A percentile compares a stretch with the other conserved stretches of the same genome.
phyloP scores from a whole-genome alignment of 2,797 vertebrate species.

The Sebastes taczanowskii region DNA sequence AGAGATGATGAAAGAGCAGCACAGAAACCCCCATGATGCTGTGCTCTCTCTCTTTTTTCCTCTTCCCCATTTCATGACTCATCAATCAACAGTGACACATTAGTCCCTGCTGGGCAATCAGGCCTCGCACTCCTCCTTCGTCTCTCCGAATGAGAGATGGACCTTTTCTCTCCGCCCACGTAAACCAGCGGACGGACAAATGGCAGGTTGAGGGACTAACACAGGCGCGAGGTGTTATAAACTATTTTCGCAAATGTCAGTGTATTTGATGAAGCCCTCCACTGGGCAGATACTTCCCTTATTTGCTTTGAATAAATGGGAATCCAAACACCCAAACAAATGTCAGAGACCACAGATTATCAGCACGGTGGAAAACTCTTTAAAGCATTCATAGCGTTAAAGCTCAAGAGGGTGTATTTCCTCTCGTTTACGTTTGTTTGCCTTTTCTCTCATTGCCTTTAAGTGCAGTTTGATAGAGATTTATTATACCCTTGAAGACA shows the following conservation, averaged over 20 bases:
- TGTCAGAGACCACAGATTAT: slow-evolving; percentile 24
- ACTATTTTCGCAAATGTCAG: slow-evolving; percentile 14
- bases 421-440: slow-evolving; percentile 28
- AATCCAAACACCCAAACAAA: slow-evolving; percentile 12
- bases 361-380: slow-evolving; percentile 7
- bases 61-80: slow-evolving; percentile 44
- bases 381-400: neutral
- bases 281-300: neutral
- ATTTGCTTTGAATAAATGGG: slow-evolving; percentile 5
- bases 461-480: slow-evolving; percentile 43
- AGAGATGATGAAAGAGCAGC: slow-evolving; percentile 52
- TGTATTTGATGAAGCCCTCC: slow-evolving; percentile 18
- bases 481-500: slow-evolving; percentile 42
- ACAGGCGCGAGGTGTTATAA: slow-evolving; percentile 8
- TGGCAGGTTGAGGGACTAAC: slow-evolving; percentile 16
- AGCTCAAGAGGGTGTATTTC: slow-evolving; percentile 13
- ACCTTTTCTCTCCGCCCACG: slow-evolving; percentile 17
- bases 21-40: slow-evolving; percentile 46
- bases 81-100: slow-evolving; percentile 70
- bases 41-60: neutral
- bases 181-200: slow-evolving; percentile 3
- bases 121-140: slow-evolving; percentile 3
- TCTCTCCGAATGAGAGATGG: slow-evolving; percentile 20
- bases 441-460: slow-evolving; percentile 32
- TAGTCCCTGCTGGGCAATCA: slow-evolving; percentile 43